Evolutionary conservation across 1,140 invertebrate species (phyloP), one percentile per base, ranked within the genome.

Genomic region (Paracyclopina nana): DNA sequence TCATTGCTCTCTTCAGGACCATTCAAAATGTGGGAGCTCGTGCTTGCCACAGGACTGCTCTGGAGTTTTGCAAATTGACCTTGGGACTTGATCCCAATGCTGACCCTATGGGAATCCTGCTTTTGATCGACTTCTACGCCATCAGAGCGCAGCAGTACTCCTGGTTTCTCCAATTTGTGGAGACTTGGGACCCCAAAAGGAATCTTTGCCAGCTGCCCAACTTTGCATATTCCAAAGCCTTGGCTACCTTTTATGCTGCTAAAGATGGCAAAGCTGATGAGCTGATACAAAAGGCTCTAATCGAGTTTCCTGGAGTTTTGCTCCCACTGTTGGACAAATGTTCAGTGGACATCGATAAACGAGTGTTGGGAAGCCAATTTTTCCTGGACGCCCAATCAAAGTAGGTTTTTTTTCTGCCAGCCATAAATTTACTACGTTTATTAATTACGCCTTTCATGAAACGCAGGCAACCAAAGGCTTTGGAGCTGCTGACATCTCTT

Each of bases 71-170:
- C 55, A 86, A 85, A 61, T 57, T 83, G 20, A 62, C 80, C 24
- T 62, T 80, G 27, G 80, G 79, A 38, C 62, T 92, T 20, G 83
- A 90, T 62, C 82, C 84, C 1, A 76, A 80, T 26, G 70, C 63
- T 27, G 88, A 95, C 68, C 88, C 88, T 1, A 59, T 92, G 52
- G 82, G 77, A 22, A 71, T 80, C 8, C 66, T 84, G 28, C 67
- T 91, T 18, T 71, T 79, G 55, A 75, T 95, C 2, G 87, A 94
- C 61, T 85, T 83, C 55, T 84, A 87, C 62, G 85, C 87, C 0
- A 59, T 94, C 28, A 66, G 81, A 53, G 73, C 79, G 41, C 74
- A 74, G 46, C 79, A 92, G 65, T 83, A 80, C 60, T 64, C 73
- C n/a, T 92, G 85, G 78, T 68, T 87, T 0, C 57, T 72, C 11